Conservation (phyloP, 2,113 vertebrate genomes). For the Apteryx owenii region DNA sequence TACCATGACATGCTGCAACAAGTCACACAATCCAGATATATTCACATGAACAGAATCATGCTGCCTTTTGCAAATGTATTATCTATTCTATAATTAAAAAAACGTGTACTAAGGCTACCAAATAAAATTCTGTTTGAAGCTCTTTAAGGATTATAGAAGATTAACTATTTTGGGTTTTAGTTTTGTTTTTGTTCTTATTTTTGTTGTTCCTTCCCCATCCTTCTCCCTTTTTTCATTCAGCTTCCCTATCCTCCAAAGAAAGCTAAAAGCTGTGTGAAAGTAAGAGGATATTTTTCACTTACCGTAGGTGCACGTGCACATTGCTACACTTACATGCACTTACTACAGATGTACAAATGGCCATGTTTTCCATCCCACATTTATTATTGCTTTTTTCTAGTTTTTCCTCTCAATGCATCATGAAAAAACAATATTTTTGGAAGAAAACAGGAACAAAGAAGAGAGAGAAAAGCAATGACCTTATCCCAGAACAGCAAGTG, state of each 20-base stretch:
- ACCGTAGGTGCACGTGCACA: not conserved
- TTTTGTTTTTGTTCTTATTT: not conserved
- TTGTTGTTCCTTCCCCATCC: not conserved
- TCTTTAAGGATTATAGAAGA: not conserved
- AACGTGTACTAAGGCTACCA: not conserved
- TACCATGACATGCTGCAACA: not conserved
- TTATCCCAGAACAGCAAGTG: not conserved
- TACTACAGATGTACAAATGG: not conserved
- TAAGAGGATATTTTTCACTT: not conserved
- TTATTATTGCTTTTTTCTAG: not conserved
- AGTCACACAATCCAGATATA: not conserved
- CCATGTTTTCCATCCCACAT: not conserved
- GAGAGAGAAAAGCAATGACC: not conserved
- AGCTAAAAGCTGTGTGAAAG: constrained; percentile 14
- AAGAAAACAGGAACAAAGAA: not conserved
- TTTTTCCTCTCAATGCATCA: not conserved
- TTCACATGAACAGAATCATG: not conserved
- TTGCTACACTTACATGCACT: not conserved
- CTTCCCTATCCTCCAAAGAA: not conserved
- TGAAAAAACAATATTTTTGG: not conserved
- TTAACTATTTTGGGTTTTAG: not conserved
- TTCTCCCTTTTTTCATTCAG: not conserved
- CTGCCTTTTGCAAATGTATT: not conserved
- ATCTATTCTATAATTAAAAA: not conserved
- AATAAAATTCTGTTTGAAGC: constrained; percentile 15